Percentiles rank a stretch among this genome's conserved stretches.
Evolutionary conservation across 2,113 vertebrate genomes (phyloP).

Genomic region (Notothenia rossii): DNA sequence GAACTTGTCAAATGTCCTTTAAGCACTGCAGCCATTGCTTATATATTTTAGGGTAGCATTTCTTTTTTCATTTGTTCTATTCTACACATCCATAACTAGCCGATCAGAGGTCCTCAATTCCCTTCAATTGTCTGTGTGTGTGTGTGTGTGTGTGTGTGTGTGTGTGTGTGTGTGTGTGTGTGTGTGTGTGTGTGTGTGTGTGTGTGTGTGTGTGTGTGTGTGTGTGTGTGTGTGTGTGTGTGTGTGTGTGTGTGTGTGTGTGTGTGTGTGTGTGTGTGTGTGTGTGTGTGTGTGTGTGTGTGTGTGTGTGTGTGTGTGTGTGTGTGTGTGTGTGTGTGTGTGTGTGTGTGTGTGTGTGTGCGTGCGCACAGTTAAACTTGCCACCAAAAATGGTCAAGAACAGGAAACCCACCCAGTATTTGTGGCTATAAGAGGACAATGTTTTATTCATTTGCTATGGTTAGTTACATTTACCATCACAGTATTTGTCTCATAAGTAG

Average conservation of each 20-base stretch:
- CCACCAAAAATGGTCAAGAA: background rate
- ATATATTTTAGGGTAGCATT: background rate
- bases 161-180: too few relatives aligned
- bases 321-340: too few relatives aligned
- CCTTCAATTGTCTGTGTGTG: background rate
- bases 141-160: background rate
- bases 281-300: too few relatives aligned
- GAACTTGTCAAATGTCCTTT: background rate
- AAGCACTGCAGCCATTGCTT: background rate
- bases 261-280: background rate
- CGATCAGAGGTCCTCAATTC: background rate
- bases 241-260: background rate
- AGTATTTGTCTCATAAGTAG: background rate
- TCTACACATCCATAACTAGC: background rate
- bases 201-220: too few relatives aligned
- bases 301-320: too few relatives aligned
- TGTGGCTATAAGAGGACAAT: background rate
- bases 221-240: too few relatives aligned
- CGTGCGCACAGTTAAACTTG: background rate
- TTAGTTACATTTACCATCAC: background rate
- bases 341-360: too few relatives aligned
- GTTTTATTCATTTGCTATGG: background rate
- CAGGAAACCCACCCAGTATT: background rate
- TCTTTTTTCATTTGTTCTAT: background rate
- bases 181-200: too few relatives aligned